Base-by-base conservation (phyloP, 2,797 vertebrate species). In the Tolypeutes matacus region DNA sequence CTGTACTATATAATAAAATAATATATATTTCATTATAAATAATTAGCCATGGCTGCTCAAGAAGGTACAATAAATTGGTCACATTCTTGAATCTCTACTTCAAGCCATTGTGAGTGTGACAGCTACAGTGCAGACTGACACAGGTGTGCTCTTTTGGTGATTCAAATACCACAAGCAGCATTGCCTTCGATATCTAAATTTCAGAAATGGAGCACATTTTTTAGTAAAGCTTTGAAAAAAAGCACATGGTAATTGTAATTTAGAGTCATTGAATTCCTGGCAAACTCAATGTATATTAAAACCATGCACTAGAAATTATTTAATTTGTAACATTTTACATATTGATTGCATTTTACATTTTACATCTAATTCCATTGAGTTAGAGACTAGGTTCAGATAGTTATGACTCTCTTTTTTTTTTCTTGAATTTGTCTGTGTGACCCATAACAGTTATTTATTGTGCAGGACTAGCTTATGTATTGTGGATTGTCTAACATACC, bases 241-340 rank as follows among this genome's bases (percentile, higher is more conserved):
- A 3, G 15, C 7, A 6, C 29, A 64, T 14, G 58, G 11, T n/a
- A 62, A 51, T 31, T 78, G 7, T 94, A 81, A 67, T 72, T 82
- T 13, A 70, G 27, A 70, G 12, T 86, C 69, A 34, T 73, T 91
- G 18, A 31, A 92, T 67, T 64, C n/a, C 95, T 69, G 21, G 10
- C 86, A 90, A 86, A 83, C 29, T 31, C 58, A 73, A 0, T 90
- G 8, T 80, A 14, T 84, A 21, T 86, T 93, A 89, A 93, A 81
- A 69, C 11, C 46, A 56, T 6, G 11, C 14, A 58, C 56, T 49
- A 77, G n/a, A 31, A 72, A 65, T 15, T 91, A 70, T 69, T 96
- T 89, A 86, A 17, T 84, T 29, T 76, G 31, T 60, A 53, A n/a
- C 5, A 76, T 36, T 76, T 91, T 88, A 64, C 23, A 25, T 78